These are phyloP conservation scores for Conopomorpha cramerella DNA, from an alignment of 1,140 invertebrate species.

Conservation along the genomic window DNA sequence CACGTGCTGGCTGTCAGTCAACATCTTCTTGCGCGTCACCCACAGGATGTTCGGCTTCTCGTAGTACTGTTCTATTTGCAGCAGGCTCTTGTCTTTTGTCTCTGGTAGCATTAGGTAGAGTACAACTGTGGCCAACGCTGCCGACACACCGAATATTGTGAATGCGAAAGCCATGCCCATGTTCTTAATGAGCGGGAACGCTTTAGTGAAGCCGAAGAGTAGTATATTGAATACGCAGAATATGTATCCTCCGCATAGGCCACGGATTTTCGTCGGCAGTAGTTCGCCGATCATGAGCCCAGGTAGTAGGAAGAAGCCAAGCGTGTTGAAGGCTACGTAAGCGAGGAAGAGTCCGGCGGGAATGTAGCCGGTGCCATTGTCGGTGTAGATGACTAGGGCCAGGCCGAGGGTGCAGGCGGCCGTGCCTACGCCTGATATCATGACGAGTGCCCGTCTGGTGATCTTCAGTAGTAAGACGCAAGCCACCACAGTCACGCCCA, in stretches of 20 bases:
- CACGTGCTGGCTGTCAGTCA: conserved; percentile 17
- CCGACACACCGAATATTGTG: conserved; percentile 69
- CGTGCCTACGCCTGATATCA: conserved; percentile 69
- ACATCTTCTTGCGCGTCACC: conserved; percentile 53
- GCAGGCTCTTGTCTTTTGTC: conserved; percentile 77
- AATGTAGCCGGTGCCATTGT: conserved; percentile 37
- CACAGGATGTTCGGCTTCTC: conserved; percentile 67
- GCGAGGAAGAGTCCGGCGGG: conserved; percentile 61
- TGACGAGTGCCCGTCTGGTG: conserved; percentile 65
- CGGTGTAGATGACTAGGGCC: conserved; percentile 57
- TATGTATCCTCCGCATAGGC: conserved; percentile 69
- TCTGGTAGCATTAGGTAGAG: conserved; percentile 78
- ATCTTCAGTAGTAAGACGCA: conserved; percentile 66
- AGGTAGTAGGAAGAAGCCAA: conserved; percentile 72
- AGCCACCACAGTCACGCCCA: conserved; percentile 66
- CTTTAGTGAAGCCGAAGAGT: conserved; percentile 74
- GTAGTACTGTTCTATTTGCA: conserved; percentile 82
- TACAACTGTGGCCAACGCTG: conserved; percentile 68
- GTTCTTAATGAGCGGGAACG: conserved; percentile 66
- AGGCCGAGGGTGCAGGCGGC: conserved; percentile 64
- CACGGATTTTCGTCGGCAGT: conserved; percentile 68
- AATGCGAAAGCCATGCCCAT: conserved; percentile 70
- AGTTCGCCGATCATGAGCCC: conserved; percentile 74
- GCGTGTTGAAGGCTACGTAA: conserved; percentile 72
- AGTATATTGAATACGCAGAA: conserved; percentile 70